Conservation (phyloP, 2,888 invertebrate species). For the Heliconius cydno region DNA sequence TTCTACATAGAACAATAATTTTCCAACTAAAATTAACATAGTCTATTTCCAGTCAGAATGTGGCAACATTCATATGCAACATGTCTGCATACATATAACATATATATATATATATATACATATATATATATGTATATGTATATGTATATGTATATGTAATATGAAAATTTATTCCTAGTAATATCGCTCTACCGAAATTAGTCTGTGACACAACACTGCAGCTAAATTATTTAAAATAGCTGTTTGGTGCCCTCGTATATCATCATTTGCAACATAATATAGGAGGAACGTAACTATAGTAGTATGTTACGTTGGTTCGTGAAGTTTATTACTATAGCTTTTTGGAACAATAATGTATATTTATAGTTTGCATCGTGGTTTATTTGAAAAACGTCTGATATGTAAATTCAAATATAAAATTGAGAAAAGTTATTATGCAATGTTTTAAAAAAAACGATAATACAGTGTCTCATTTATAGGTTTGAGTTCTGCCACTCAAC, state of each 20-base stretch:
- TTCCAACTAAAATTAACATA: conserved; percentile 19
- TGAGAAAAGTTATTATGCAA: neutral
- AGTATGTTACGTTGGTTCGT: conserved; percentile 32
- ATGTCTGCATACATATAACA: conserved; percentile 32
- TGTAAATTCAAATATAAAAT: neutral
- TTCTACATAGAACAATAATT: conserved; percentile 9
- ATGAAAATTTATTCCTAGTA: conserved; percentile 48
- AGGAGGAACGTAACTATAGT: neutral
- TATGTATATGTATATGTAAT: conserved; percentile 22
- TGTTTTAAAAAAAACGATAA: no score
- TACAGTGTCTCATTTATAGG: no score
- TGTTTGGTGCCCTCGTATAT: conserved; percentile 40
- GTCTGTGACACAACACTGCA: conserved; percentile 44
- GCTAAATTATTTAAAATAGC: conserved; percentile 45
- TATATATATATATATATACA: no score
- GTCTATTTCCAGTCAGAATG: conserved; percentile 30
- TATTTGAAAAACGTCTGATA: neutral
- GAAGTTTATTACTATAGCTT: conserved; percentile 28
- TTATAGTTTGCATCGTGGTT: neutral
- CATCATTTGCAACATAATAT: conserved; percentile 40
- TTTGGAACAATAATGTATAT: neutral
- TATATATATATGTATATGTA: conserved; percentile 11
- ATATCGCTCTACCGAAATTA: conserved; percentile 44
- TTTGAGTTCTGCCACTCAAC: no score
- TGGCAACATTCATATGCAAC: conserved; percentile 29